Conservation (phyloP, 2,797 vertebrate species). For the Sardinella longiceps region DNA sequence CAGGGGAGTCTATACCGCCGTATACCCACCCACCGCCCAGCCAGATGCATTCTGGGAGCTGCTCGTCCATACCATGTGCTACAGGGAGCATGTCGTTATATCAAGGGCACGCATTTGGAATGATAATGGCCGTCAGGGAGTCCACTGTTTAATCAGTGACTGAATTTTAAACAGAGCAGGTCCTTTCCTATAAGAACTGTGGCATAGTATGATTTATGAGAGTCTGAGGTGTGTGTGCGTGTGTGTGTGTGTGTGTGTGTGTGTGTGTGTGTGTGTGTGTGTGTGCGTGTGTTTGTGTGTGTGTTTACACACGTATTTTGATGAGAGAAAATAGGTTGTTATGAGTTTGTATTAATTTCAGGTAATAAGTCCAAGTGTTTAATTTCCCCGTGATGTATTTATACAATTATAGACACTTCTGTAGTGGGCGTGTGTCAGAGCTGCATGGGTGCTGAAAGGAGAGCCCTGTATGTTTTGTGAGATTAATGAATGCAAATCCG, state of each 20-base stretch:
- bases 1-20: not conserved
- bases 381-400: not conserved
- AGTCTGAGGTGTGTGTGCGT: not conserved
- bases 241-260: not conserved
- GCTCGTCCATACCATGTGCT: not conserved
- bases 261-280: not conserved
- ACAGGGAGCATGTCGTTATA: not conserved
- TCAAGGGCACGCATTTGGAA: not conserved
- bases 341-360: not conserved
- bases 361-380: not conserved
- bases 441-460: not conserved
- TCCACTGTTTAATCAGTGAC: not conserved
- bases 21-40: not conserved
- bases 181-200: not conserved
- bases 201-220: constrained; percentile 5
- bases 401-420: not conserved
- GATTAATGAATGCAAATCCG: constrained; percentile 10
- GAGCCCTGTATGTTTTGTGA: not conserved
- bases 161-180: constrained; percentile 2
- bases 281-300: not conserved
- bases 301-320: not conserved
- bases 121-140: not conserved
- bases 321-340: not conserved
- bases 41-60: not conserved
- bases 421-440: not conserved